Base-by-base conservation (phyloP, 2,113 vertebrate species). In the Trematocara variabile region DNA sequence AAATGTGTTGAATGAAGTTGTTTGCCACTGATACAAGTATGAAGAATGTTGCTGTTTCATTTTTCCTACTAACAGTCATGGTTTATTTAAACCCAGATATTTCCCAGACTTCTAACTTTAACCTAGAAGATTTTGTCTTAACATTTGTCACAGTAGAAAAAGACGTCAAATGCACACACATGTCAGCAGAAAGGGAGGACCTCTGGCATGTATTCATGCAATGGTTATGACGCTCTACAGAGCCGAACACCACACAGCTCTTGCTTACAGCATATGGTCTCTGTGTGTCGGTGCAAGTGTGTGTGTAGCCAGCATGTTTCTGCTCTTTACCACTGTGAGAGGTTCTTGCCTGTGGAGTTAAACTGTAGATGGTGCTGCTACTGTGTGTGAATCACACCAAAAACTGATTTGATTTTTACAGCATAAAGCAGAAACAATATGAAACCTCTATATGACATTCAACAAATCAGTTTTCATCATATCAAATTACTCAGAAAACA, bases 251-350 rank as follows among this genome's bases (percentile, higher is more conserved):
- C 16, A 48, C 56, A 86, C 83, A 81, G 4, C 54, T 83, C 48
- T 8, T 20, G 65, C 86, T 54, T 28, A 60, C 77, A 86, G 86
- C 93, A 94, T 95, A 94, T 93, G 94, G 91, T 85, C 79, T 25
- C 22, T 54, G 80, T 91, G 86, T 86, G 79, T 52, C 77, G 18
- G 63, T 73, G 79, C 39, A 54, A 30, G 52, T 25, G 70, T 73
- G 77, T 48, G 75, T 46, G 3, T 48, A 83, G 25, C 48, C 79
- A 83, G 84, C 92, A 78, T 30, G 81, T 50, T 8, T 46, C 41
- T 44, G 73, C 73, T 82, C 81, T 70, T 18, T 41, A 77, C 75
- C 28, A 41, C 77, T 86, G 86, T 41, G 88, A 90, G 55, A 80
- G 30, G 63, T 13, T 33, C 68, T 41, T 8, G 48, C 90, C 79